Evolutionary conservation across 2,113 vertebrate genomes (phyloP).

Genomic region (Propithecus coquereli): DNA sequence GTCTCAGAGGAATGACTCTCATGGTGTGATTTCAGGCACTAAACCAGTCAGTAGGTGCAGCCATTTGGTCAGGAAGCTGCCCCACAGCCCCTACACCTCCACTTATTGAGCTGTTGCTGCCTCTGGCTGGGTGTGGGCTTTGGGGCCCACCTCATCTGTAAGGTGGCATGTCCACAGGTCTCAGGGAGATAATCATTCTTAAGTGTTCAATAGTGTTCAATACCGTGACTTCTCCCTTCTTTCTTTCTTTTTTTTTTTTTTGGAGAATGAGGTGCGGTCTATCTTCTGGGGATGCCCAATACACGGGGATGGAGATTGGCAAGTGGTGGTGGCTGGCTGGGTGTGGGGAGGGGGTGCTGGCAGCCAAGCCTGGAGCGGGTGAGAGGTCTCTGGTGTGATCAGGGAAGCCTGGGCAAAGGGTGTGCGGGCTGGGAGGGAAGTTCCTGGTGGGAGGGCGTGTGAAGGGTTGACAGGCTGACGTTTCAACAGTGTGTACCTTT

Average conservation of each 20-base stretch:
- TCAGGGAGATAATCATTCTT: not conserved
- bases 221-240: not conserved
- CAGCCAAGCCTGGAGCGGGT: not conserved
- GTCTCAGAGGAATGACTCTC: not conserved
- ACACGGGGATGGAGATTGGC: not conserved
- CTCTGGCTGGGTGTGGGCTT: not conserved
- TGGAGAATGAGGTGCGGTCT: not conserved
- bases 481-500: not conserved
- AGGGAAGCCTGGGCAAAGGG: not conserved
- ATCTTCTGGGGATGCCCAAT: not conserved
- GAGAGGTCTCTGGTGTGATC: not conserved
- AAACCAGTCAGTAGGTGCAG: not conserved
- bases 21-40: not conserved
- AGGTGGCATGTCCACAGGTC: not conserved
- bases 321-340: not conserved
- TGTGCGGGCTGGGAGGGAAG: not conserved
- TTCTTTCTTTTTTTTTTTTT: not conserved
- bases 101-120: not conserved
- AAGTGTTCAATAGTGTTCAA: not conserved
- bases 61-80: not conserved
- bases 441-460: not conserved
- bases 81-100: not conserved
- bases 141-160: not conserved
- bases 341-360: not conserved
- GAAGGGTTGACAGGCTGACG: not conserved